Conservation (phyloP, 2,797 vertebrate genomes). For the Lagorchestes hirsutus region DNA sequence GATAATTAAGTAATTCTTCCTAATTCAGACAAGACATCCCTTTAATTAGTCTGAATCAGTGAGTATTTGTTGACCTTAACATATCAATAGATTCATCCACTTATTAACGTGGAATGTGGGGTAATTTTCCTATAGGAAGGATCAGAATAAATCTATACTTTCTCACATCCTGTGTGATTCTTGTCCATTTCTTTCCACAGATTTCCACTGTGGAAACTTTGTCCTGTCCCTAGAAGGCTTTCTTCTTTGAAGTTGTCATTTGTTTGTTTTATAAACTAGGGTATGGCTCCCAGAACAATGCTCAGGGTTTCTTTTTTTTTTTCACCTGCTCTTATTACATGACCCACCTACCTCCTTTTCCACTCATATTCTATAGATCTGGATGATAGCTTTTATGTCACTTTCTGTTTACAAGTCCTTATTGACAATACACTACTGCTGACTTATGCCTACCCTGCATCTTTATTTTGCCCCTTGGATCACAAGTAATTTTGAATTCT, state of each 20-base stretch:
- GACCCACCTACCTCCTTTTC: neutral
- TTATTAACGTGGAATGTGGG: neutral
- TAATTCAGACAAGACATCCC: neutral
- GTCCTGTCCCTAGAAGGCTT: neutral
- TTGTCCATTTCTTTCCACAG: neutral
- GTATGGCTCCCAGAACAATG: neutral
- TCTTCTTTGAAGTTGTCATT: neutral
- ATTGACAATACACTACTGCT: neutral
- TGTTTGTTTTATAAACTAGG: neutral
- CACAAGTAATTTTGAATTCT: neutral
- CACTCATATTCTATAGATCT: neutral
- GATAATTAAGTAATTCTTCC: neutral
- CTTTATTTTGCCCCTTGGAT: neutral
- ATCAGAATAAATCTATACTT: neutral
- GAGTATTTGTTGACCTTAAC: neutral
- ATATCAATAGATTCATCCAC: neutral
- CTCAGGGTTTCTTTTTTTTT: neutral
- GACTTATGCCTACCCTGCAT: neutral
- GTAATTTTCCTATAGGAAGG: neutral
- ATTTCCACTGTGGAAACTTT: neutral
- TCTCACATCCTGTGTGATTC: neutral
- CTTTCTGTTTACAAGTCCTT: neutral
- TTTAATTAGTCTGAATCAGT: neutral
- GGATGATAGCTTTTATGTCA: neutral
- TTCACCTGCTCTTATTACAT: neutral